Conservation (phyloP, 2,113 vertebrate species). For the Erinaceus europaeus region DNA sequence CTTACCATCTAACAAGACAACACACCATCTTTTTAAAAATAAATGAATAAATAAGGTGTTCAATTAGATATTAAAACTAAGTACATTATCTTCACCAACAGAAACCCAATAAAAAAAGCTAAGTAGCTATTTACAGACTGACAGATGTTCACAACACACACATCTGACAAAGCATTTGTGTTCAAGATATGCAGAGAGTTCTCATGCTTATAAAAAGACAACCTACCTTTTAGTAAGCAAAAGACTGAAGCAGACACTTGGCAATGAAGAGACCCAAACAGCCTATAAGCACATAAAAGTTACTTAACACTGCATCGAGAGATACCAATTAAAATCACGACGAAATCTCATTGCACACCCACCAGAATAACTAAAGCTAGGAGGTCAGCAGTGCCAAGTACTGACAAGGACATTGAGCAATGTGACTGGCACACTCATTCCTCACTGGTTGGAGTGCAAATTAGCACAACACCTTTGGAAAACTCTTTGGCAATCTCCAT, state of each 20-base stretch:
- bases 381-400: not conserved
- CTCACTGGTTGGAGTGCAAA: not conserved
- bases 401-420: not conserved
- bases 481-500: not conserved
- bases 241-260: not conserved
- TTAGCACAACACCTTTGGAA: constrained; percentile 2
- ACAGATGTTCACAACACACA: not conserved
- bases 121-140: not conserved
- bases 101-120: too few relatives aligned
- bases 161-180: not conserved
- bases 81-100: too few relatives aligned
- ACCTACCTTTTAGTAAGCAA: not conserved
- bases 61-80: too few relatives aligned
- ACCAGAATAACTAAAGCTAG: constrained; percentile 41
- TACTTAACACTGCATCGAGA: not conserved
- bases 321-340: constrained; percentile 41
- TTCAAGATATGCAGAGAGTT: not conserved
- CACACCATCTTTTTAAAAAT: too few relatives aligned
- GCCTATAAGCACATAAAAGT: not conserved
- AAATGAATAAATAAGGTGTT: too few relatives aligned
- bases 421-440: not conserved
- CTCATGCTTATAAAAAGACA: not conserved
- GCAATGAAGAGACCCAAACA: not conserved
- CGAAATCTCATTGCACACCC: not conserved
- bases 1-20: too few relatives aligned